Evolutionary conservation across 2,113 vertebrate species (phyloP).

Genomic region (Ibidorhyncha struthersii): DNA sequence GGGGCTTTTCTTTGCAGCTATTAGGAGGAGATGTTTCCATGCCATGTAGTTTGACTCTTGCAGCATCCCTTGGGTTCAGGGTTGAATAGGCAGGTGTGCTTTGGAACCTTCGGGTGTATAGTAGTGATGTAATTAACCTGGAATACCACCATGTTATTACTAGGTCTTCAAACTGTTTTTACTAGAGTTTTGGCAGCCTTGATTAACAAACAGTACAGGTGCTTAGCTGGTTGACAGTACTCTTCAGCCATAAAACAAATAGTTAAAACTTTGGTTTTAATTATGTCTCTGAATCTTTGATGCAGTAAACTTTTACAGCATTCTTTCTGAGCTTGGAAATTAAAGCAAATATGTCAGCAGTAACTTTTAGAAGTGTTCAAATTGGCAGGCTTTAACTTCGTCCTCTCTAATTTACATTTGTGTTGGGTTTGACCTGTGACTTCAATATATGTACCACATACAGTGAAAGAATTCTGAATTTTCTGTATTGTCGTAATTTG

Average conservation of each 20-base stretch:
- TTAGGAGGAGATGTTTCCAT: not conserved
- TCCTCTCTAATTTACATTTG: not conserved
- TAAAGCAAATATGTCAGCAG: not conserved
- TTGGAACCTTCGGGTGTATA: not conserved
- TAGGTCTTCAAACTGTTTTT: not conserved
- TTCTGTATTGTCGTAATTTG: not conserved
- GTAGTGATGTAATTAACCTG: not conserved
- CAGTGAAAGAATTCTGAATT: not conserved
- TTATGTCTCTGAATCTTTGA: not conserved
- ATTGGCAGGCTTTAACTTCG: not conserved
- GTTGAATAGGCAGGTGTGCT: not conserved
- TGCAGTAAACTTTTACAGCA: not conserved
- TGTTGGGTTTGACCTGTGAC: not conserved
- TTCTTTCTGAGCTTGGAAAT: not conserved
- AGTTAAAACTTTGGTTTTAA: not conserved
- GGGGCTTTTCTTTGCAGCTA: not conserved
- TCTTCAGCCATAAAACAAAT: not conserved
- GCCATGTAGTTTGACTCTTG: fast-evolving
- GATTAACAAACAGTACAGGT: not conserved
- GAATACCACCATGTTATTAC: not conserved
- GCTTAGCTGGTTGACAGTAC: not conserved
- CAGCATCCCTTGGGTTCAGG: not conserved
- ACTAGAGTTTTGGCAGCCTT: not conserved
- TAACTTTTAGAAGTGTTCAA: not conserved
- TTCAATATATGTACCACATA: not conserved